A percentile compares a stretch with the other conserved stretches of the same genome.
Conservation (phyloP, 2,797 vertebrate genomes). For the Platyrinchus mystaceus region DNA sequence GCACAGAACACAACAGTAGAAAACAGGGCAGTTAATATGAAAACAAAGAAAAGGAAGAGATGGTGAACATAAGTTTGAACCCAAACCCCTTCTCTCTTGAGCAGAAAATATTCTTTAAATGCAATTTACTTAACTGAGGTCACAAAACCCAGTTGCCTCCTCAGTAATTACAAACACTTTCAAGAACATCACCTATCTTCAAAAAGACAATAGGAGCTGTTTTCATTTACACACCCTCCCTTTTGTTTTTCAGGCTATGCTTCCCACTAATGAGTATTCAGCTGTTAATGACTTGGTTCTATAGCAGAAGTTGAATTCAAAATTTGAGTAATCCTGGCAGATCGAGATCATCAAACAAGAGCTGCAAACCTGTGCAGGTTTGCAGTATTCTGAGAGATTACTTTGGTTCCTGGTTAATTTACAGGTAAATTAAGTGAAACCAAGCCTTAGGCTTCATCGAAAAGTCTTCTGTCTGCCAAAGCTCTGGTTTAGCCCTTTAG, state of each 20-base stretch:
- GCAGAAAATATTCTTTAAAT: neutral
- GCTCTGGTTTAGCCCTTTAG: neutral
- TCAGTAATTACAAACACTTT: neutral
- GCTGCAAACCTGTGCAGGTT: neutral
- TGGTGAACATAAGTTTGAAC: neutral
- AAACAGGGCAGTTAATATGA: neutral
- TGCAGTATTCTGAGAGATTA: neutral
- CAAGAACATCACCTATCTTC: slow-evolving; percentile 14
- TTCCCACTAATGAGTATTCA: neutral
- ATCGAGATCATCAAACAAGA: neutral
- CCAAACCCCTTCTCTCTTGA: neutral
- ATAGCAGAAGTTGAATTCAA: neutral
- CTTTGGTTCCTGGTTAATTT: slow-evolving; percentile 1
- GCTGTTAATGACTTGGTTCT: neutral
- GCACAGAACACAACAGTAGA: neutral
- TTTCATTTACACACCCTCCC: neutral
- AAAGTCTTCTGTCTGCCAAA: neutral
- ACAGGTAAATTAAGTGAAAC: slow-evolving; percentile 22
- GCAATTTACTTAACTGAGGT: neutral
- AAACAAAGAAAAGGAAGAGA: neutral
- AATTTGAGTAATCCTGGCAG: neutral
- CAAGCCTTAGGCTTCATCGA: neutral
- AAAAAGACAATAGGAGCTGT: slow-evolving; percentile 10
- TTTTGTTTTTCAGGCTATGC: neutral
- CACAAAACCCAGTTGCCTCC: neutral